Evolutionary conservation across 2,888 invertebrate genomes (phyloP).

Genomic region (Meteorus cinctellus): DNA sequence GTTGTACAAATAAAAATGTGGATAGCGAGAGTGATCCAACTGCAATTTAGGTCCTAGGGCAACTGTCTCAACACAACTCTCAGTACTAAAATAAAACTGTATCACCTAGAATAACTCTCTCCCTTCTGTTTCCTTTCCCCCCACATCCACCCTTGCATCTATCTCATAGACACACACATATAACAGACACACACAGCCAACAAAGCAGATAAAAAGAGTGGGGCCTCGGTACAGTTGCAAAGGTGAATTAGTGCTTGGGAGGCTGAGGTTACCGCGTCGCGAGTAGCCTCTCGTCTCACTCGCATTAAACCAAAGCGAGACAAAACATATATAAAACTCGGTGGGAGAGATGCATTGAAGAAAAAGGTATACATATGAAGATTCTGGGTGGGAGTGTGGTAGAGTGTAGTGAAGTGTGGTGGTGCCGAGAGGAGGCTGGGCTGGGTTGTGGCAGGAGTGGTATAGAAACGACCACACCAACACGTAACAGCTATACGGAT

Average conservation of each 20-base stretch:
- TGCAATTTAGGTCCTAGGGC: conserved; percentile 56
- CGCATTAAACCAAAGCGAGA: not conserved
- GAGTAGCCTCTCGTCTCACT: conserved; percentile 40
- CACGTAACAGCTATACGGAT: conserved; percentile 8
- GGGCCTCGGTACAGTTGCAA: conserved; percentile 60
- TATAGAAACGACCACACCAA: conserved; percentile 42
- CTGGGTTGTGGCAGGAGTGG: conserved; percentile 37
- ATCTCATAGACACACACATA: not conserved
- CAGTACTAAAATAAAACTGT: conserved; percentile 16
- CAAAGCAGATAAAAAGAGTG: conserved; percentile 37
- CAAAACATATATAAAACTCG: not conserved
- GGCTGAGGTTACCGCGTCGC: conserved; percentile 56
- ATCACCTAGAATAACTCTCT: conserved; percentile 22
- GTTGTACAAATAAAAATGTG: not conserved
- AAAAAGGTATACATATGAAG: not conserved
- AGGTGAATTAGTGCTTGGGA: conserved; percentile 63
- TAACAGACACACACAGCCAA: not conserved
- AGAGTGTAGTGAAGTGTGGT: conserved; percentile 30
- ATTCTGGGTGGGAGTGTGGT: conserved; percentile 7
- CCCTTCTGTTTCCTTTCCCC: not conserved
- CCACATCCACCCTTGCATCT: not conserved
- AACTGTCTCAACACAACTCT: conserved; percentile 51
- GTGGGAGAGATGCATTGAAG: conserved; percentile 29
- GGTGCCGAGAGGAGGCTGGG: conserved; percentile 45
- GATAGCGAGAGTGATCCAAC: conserved; percentile 14